Evolutionary conservation across 2,888 invertebrate species (phyloP).

Genomic region (Agonopterix heracliana): DNA sequence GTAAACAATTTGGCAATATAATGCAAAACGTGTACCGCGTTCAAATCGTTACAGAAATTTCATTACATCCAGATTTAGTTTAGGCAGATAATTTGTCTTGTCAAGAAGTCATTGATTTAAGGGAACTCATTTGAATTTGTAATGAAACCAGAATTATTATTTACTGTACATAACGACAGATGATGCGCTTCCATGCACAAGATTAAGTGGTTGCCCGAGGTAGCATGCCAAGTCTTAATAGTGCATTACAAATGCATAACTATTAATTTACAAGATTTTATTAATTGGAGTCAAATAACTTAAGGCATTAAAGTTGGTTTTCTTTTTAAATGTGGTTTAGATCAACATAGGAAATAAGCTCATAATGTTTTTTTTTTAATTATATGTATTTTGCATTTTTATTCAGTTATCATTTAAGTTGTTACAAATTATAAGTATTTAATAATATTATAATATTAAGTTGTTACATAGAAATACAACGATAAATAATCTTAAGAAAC

Average conservation of each 20-base stretch:
- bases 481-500: too few relatives aligned
- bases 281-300: conserved; percentile 4
- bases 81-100: conserved; percentile 59
- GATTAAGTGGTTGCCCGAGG: conserved; percentile 9
- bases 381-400: too few relatives aligned
- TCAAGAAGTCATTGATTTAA: conserved; percentile 43
- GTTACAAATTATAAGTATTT: too few relatives aligned
- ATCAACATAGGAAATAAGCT: too few relatives aligned
- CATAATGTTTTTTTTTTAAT: too few relatives aligned
- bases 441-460: too few relatives aligned
- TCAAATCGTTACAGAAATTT: conserved; percentile 46
- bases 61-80: conserved; percentile 40
- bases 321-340: too few relatives aligned
- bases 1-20: conserved; percentile 18
- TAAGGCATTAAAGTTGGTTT: not conserved
- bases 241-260: conserved; percentile 6
- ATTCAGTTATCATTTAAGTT: too few relatives aligned
- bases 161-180: conserved; percentile 4
- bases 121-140: conserved; percentile 60
- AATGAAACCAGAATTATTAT: conserved; percentile 31
- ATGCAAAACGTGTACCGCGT: conserved; percentile 49
- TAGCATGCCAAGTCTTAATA: conserved; percentile 6
- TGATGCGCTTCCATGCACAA: conserved; percentile 7
- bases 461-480: too few relatives aligned
- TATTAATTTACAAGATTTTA: conserved; percentile 9